Percentiles rank a stretch among this genome's conserved stretches.
These are phyloP conservation scores for Prochilodus magdalenae DNA, from an alignment of 2,113 vertebrate genomes.

Conservation along the genomic window DNA sequence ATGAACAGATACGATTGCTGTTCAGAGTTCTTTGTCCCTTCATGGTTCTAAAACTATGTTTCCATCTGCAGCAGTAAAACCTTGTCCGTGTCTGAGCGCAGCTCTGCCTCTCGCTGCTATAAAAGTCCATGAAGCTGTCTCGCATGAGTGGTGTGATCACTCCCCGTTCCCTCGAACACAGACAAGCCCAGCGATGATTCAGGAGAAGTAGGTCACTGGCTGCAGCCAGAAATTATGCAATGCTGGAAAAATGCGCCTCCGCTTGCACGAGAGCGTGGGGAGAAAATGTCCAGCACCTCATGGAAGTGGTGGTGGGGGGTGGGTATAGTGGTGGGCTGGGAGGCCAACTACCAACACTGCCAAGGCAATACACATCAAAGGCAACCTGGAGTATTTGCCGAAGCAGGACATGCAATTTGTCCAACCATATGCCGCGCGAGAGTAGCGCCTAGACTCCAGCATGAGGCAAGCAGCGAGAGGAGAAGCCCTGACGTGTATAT, in stretches of 20 bases:
- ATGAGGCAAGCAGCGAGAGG: not conserved
- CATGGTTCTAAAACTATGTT: not conserved
- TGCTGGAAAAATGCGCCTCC: conserved; percentile 49
- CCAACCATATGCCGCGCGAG: not conserved
- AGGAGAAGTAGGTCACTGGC: conserved; percentile 54
- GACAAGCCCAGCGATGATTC: conserved; percentile 45
- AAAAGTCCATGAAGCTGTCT: conserved; percentile 37
- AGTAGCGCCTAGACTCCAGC: no score
- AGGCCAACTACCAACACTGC: not conserved
- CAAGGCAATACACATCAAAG: conserved; percentile 6
- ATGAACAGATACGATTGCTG: not conserved
- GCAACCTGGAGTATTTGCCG: not conserved
- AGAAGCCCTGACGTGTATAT: conserved; percentile 27
- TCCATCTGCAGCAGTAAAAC: conserved; percentile 21
- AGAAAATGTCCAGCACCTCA: conserved; percentile 40
- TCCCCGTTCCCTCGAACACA: conserved; percentile 23
- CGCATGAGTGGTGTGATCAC: conserved; percentile 8
- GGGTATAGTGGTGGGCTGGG: not conserved
- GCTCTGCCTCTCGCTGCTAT: conserved; percentile 20
- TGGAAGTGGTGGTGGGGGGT: not conserved
- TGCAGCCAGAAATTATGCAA: conserved; percentile 57
- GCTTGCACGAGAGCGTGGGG: conserved; percentile 31
- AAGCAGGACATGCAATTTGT: not conserved
- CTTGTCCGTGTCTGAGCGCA: not conserved
- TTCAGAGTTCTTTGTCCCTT: not conserved